Conservation (phyloP, 2,797 vertebrate genomes). For the Esox masquinongy region DNA sequence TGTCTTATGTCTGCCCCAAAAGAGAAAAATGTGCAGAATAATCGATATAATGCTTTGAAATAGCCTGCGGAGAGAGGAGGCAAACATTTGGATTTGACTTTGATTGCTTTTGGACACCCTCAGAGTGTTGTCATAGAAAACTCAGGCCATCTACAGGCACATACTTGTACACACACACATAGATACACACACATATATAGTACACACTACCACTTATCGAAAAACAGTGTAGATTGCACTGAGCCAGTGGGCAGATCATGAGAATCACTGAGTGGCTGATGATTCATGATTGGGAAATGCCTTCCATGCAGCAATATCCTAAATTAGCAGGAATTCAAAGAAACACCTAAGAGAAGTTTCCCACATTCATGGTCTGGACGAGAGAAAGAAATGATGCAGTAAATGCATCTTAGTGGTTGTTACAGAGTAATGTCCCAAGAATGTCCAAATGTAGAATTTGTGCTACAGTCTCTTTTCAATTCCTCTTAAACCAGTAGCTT, state of each 20-base stretch:
- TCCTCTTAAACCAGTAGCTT: too few species aligned
- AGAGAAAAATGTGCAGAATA: constrained; percentile 59
- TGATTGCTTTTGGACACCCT: constrained; percentile 67
- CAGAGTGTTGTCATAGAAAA: constrained; percentile 61
- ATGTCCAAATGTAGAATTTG: too few species aligned
- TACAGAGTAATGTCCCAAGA: too few species aligned
- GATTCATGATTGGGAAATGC: not conserved
- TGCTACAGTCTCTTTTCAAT: too few species aligned
- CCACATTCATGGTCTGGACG: too few species aligned
- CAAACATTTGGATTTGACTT: constrained; percentile 60
- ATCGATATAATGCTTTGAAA: constrained; percentile 70
- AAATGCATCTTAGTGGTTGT: too few species aligned
- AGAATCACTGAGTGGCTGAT: not conserved
- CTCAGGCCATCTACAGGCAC: constrained; percentile 44
- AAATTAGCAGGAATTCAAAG: too few species aligned
- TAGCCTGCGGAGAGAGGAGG: constrained; percentile 52
- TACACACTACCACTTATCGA: too few species aligned
- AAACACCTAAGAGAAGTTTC: too few species aligned
- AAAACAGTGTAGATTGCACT: not conserved
- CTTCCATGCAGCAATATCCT: too few species aligned
- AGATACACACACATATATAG: not conserved
- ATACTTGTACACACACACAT: not conserved
- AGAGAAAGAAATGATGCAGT: too few species aligned
- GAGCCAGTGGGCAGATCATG: not conserved
- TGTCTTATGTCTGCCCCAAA: constrained; percentile 52